These are phyloP conservation scores for Corynorhinus townsendii DNA, from an alignment of 2,113 vertebrate species.

Conservation along the genomic window DNA sequence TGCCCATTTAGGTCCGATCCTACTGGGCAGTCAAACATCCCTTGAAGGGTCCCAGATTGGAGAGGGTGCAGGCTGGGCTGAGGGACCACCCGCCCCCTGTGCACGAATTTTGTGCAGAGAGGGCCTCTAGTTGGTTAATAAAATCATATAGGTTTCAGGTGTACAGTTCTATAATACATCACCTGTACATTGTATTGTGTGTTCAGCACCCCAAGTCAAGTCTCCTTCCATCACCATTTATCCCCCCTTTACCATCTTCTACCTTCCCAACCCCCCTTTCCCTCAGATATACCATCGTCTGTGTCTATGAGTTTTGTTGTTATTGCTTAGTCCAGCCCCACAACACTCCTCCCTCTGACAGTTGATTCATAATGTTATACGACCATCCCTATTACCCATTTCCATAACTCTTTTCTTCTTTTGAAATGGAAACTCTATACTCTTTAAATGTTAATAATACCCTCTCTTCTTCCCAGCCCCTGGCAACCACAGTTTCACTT, in stretches of 20 bases:
- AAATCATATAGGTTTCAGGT: not conserved
- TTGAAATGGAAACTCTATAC: not conserved
- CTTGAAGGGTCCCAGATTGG: no score
- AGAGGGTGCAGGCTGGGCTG: no score
- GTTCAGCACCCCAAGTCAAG: not conserved
- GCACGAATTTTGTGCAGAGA: no score
- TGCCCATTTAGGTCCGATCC: no score
- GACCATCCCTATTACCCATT: not conserved
- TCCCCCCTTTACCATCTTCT: not conserved
- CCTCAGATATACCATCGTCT: not conserved
- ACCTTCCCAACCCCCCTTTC: not conserved
- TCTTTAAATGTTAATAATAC: not conserved
- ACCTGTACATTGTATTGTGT: not conserved
- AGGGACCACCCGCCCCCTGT: no score
- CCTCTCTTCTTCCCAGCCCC: not conserved
- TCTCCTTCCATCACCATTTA: not conserved
- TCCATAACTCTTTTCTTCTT: not conserved
- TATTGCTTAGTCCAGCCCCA: not conserved
- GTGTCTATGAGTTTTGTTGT: not conserved
- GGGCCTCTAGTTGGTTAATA: no score
- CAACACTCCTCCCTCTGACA: not conserved
- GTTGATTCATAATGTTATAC: not conserved
- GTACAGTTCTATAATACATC: not conserved
- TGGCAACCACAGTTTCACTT: not conserved
- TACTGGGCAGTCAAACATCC: no score